Base-by-base conservation (phyloP, 2,888 invertebrate species). In the Hypolimnas misippus region DNA sequence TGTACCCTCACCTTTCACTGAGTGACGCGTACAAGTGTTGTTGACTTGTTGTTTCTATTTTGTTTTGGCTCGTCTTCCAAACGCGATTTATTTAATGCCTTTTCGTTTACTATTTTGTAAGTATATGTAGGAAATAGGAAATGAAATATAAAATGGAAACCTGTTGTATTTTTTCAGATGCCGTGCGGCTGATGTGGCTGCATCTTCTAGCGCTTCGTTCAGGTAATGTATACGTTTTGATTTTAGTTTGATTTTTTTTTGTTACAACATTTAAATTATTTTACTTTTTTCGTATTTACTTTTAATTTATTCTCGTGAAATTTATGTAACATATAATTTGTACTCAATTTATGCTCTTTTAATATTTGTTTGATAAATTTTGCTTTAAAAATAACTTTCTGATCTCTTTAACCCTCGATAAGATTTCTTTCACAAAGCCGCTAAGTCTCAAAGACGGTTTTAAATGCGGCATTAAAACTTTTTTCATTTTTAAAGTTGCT, bases 11-110 rank as follows among this genome's bases (percentile, higher is more conserved):
- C 76, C 77, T 75, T 75, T 72, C 76, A 70, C 68, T 73, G 73
- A 74, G 81, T 83, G 86, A 85, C 86, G 83, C 78, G 81, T 75
- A 78, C 81, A 85, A 89, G 83, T 85, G 83, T 85, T 87, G 86
- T 85, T 84, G 84, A 86, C 82, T 87, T 86, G 84, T 87, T 87
- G 82, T 88, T 84, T 85, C 79, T 78, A 82, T 84, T 84, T 81
- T 84, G 81, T 83, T 87, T 83, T 82, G 81, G 78, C 76, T 79
- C 77, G 73, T 79, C 75, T 80, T 77, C 73, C 70, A 51, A 33
- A 19, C 33, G 7, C 70, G 71, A 71, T 78, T 77, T 65, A 75
- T 75, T 55, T 38, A 38, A n/a, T 52, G 52, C 57, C 17, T 61
- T 50, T 56, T 58, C 19, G 21, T 46, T 46, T 44, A 44, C 42